phyloP scores from a whole-genome alignment of 2,888 invertebrate species.

The Drosophila incognita region DNA sequence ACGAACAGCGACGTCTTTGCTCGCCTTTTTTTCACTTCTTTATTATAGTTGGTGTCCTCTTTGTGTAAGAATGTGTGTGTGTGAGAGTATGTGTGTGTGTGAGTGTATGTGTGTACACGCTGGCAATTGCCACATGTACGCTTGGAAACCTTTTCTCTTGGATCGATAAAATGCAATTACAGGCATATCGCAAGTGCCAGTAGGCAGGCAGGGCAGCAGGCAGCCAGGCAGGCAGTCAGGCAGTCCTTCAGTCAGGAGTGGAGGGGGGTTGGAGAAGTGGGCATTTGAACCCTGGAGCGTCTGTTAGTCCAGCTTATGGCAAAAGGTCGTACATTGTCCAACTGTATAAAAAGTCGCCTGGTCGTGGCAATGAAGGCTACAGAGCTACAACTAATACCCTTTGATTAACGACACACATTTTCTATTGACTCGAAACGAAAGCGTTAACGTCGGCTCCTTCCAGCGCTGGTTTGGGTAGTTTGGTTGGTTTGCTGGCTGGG shows the following conservation, averaged over 20 bases:
- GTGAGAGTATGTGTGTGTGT: conserved; percentile 27
- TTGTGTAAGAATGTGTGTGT: conserved; percentile 9
- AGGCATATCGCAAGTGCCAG: conserved; percentile 79
- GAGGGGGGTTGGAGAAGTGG: conserved; percentile 2
- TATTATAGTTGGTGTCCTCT: conserved; percentile 67
- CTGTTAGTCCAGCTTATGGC: conserved; percentile 64
- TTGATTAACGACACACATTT: conserved; percentile 82
- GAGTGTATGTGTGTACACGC: conserved; percentile 41
- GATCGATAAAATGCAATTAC: conserved; percentile 82
- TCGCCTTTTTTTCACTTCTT: conserved; percentile 64
- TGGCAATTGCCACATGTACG: conserved; percentile 75
- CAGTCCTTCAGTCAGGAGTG: conserved; percentile 11
- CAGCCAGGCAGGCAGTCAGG: conserved; percentile 6
- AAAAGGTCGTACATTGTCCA: conserved; percentile 76
- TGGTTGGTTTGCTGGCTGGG: conserved; percentile 3
- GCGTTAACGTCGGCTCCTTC: conserved; percentile 19
- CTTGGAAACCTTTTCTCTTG: conserved; percentile 61
- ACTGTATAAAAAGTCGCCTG: conserved; percentile 70
- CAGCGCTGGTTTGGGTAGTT: conserved; percentile 3
- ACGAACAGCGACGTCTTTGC: conserved; percentile 70
- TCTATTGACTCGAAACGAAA: conserved; percentile 73
- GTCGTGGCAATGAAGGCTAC: conserved; percentile 68
- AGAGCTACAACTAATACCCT: conserved; percentile 80
- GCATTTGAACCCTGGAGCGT: conserved; percentile 36
- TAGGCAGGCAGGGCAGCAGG: conserved; percentile 60